Conservation (phyloP, 2,888 invertebrate species). For the Branchipolynoe longqiensis region DNA sequence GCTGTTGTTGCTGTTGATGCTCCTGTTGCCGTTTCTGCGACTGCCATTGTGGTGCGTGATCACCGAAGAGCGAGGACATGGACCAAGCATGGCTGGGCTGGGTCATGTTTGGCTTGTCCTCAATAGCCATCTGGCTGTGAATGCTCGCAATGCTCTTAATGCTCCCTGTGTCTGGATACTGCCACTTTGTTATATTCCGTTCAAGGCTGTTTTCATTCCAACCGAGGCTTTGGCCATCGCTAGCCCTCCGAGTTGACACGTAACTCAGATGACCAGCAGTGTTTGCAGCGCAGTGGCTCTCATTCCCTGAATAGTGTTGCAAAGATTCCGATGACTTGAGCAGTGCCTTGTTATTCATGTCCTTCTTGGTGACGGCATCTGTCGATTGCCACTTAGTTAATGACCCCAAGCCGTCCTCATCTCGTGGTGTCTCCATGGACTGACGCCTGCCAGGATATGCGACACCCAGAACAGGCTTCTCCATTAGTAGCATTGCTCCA, state of each 20-base stretch:
- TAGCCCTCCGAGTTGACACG: not conserved
- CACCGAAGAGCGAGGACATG: not conserved
- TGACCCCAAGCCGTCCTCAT: not conserved
- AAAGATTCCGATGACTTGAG: not conserved
- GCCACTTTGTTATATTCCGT: not conserved
- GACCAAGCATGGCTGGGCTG: constrained; percentile 29
- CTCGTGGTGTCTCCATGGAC: not conserved
- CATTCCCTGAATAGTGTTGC: not conserved
- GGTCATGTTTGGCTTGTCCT: not conserved
- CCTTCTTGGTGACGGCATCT: not conserved
- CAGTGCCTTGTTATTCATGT: not conserved
- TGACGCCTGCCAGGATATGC: constrained; percentile 16
- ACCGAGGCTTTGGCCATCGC: not conserved
- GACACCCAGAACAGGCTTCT: not conserved
- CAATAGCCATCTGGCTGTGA: constrained; percentile 8
- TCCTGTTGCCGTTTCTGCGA: not conserved
- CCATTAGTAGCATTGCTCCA: not conserved
- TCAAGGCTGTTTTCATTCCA: not conserved
- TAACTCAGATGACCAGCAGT: not conserved
- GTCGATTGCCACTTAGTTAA: constrained; percentile 6
- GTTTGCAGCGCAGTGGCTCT: not conserved
- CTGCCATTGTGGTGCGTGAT: not conserved
- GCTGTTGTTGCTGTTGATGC: not conserved
- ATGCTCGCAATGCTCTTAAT: not conserved
- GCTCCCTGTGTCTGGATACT: constrained; percentile 14